Percentiles rank a stretch among this genome's conserved stretches.
Evolutionary conservation across 2,888 invertebrate species (phyloP).

Genomic region (Eupeodes luniger): DNA sequence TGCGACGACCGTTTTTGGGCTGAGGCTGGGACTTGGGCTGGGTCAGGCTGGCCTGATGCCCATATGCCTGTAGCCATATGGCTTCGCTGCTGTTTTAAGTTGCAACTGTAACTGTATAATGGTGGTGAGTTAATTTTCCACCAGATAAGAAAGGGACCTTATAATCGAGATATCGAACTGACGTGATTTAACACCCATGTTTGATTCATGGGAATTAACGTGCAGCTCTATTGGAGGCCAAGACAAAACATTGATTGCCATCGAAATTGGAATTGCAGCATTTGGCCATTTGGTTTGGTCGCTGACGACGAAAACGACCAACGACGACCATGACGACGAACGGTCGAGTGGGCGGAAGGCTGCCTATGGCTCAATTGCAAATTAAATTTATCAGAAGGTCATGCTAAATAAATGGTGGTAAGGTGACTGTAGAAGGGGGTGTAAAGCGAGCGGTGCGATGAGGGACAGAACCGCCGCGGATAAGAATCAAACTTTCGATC

Average conservation of each 20-base stretch:
- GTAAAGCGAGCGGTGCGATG: too few relatives aligned
- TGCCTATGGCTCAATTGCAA: slow-evolving; percentile 68
- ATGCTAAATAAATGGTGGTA: neutral
- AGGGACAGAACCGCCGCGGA: neutral
- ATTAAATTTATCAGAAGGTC: slow-evolving; percentile 54
- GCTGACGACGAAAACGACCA: too few relatives aligned
- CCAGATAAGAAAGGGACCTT: slow-evolving; percentile 70
- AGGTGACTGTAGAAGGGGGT: too few relatives aligned
- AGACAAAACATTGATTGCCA: slow-evolving; percentile 59
- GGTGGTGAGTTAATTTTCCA: slow-evolving; percentile 64
- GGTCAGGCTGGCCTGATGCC: neutral
- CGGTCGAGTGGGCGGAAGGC: slow-evolving; percentile 66
- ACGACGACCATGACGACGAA: too few relatives aligned
- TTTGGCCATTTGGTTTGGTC: too few relatives aligned
- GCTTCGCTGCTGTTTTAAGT: slow-evolving; percentile 1
- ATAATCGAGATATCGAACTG: slow-evolving; percentile 62
- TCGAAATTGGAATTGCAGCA: slow-evolving; percentile 22
- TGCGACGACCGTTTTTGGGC: neutral
- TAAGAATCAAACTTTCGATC: slow-evolving; percentile 66
- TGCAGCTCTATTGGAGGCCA: slow-evolving; percentile 66
- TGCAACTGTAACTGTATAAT: slow-evolving; percentile 3
- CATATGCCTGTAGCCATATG: neutral
- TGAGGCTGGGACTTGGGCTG: neutral
- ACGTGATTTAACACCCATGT: slow-evolving; percentile 72
- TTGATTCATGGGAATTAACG: slow-evolving; percentile 59